phyloP scores from a whole-genome alignment of 2,888 invertebrate genomes.

The Sminthurinus aureus region DNA sequence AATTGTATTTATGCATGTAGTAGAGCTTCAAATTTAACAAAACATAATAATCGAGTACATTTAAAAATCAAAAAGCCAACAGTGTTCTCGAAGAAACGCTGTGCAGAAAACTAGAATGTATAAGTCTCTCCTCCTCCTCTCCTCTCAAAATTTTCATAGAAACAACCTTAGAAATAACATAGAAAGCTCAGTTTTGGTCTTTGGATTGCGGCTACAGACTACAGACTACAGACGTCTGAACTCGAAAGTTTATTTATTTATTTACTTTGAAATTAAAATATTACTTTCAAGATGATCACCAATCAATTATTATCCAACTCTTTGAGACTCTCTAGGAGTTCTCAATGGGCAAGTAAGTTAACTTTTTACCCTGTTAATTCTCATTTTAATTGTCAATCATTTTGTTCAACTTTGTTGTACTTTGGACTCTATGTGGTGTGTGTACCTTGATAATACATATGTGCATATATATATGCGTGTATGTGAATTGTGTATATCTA shows the following conservation, averaged over 20 bases:
- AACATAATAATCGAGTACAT: too few relatives aligned
- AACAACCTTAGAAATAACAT: neutral
- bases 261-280: neutral
- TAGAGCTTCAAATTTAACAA: too few relatives aligned
- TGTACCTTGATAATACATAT: too few relatives aligned
- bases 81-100: too few relatives aligned
- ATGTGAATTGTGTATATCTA: too few relatives aligned
- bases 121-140: too few relatives aligned
- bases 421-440: slow-evolving; percentile 34
- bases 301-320: slow-evolving; percentile 20
- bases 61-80: too few relatives aligned
- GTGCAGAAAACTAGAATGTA: too few relatives aligned
- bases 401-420: slow-evolving; percentile 22
- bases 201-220: neutral
- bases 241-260: neutral
- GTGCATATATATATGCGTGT: too few relatives aligned
- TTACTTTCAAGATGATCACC: slow-evolving; percentile 28
- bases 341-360: slow-evolving; percentile 37
- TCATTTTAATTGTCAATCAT: neutral
- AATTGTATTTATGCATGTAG: too few relatives aligned
- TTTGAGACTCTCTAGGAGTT: slow-evolving; percentile 29
- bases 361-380: neutral
- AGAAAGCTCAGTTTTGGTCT: neutral
- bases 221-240: too few relatives aligned
- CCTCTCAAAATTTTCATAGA: too few relatives aligned